Evolutionary conservation across 92 coral and sea anemone species (phyloP).

Genomic region (Desmophyllum pertusum): DNA sequence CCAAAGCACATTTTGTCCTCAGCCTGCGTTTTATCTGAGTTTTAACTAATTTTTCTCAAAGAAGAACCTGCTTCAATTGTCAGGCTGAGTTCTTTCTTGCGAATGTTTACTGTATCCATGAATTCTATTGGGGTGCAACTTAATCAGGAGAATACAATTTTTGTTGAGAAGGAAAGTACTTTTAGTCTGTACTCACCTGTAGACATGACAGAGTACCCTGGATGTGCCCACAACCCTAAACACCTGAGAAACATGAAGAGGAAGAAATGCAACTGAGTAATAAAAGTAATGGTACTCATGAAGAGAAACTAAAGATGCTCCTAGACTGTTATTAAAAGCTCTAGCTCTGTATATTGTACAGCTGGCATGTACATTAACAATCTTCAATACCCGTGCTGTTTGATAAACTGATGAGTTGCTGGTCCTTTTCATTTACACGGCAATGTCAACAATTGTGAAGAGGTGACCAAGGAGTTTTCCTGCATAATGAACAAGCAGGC

Average conservation of each 20-base stretch:
- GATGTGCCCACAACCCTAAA: conserved; percentile 97
- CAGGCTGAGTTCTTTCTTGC: too few species aligned
- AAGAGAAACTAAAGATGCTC: neutral
- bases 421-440: conserved; percentile 98
- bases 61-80: too few species aligned
- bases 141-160: too few species aligned
- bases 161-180: too few species aligned
- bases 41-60: too few species aligned
- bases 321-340: neutral
- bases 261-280: too few species aligned
- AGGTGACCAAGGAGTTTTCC: conserved; percentile 96
- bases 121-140: too few species aligned
- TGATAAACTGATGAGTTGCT: conserved; percentile 92
- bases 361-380: neutral
- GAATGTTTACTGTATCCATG: too few species aligned
- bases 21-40: too few species aligned
- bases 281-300: too few species aligned
- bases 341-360: neutral
- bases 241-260: conserved; percentile 54
- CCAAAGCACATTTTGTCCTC: too few species aligned
- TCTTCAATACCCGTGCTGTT: conserved; percentile 87
- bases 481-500: conserved; percentile 39
- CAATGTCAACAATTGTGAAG: conserved; percentile 91
- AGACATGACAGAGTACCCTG: conserved; percentile 92
- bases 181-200: conserved; percentile 59